Percentiles rank a stretch among this genome's conserved stretches.
Conservation (phyloP, 2,888 invertebrate species). For the Rhamnusium bicolor region DNA sequence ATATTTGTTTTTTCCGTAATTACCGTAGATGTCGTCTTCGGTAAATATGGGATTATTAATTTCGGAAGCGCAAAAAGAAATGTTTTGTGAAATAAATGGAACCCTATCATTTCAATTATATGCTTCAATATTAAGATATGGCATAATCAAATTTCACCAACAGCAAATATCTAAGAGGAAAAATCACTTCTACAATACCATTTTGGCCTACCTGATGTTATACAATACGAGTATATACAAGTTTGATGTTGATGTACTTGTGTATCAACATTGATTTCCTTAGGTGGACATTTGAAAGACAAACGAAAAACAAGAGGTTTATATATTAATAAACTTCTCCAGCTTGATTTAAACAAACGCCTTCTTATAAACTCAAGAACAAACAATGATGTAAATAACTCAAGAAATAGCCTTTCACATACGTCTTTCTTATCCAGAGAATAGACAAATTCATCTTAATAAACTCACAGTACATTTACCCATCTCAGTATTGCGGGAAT, state of each 20-base stretch:
- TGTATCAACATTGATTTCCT: neutral
- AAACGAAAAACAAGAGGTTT: neutral
- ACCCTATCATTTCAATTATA: no score
- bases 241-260: neutral
- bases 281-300: neutral
- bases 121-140: no score
- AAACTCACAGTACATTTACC: conserved; percentile 30
- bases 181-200: no score
- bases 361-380: conserved; percentile 19
- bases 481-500: conserved; percentile 15
- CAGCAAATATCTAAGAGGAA: no score
- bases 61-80: no score
- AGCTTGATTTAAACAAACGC: conserved; percentile 38
- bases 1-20: no score
- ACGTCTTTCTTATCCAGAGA: conserved; percentile 34
- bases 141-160: no score
- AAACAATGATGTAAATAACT: conserved; percentile 41
- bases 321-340: conserved; percentile 23
- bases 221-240: neutral
- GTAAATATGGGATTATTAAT: no score
- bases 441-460: conserved; percentile 38
- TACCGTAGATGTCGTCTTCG: no score
- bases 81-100: no score
- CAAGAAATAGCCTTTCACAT: conserved; percentile 36
- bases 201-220: no score